These are phyloP conservation scores for Glaucopsyche alexis DNA, from an alignment of 2,888 invertebrate species.

Conservation along the genomic window DNA sequence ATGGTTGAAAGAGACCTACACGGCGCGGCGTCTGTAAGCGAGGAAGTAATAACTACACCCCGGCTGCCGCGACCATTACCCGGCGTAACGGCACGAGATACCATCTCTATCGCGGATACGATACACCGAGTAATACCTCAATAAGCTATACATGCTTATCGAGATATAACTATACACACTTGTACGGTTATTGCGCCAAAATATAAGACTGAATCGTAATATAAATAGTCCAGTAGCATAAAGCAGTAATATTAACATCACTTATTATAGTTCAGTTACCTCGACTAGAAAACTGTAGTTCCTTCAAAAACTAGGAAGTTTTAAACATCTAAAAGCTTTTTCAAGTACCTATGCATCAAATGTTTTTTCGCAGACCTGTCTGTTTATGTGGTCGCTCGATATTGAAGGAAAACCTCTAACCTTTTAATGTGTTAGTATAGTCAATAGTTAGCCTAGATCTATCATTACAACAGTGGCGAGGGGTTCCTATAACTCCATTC, in stretches of 20 bases:
- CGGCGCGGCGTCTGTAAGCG: conserved; percentile 50
- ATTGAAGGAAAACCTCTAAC: background rate
- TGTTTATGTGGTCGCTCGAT: background rate
- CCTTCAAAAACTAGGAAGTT: conserved; percentile 3
- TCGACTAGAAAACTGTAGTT: background rate
- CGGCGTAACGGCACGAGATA: conserved; percentile 73
- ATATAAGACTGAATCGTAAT: background rate
- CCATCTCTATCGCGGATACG: conserved; percentile 55
- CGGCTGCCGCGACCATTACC: conserved; percentile 76
- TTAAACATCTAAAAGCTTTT: conserved; percentile 20
- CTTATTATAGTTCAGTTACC: background rate
- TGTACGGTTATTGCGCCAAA: background rate
- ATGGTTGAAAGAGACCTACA: background rate
- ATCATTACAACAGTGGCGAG: too few species aligned
- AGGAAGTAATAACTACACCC: conserved; percentile 78
- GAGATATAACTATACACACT: conserved; percentile 38
- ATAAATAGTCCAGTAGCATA: background rate
- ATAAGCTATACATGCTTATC: conserved; percentile 55
- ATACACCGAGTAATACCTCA: conserved; percentile 37
- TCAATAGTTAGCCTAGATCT: too few species aligned
- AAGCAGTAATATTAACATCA: background rate
- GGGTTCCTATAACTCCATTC: too few species aligned
- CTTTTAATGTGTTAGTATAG: too few species aligned
- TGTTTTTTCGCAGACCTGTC: background rate
- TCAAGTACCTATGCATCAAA: conserved; percentile 12